Conservation (phyloP, 2,113 vertebrate genomes). For the Xiphophorus couchianus region DNA sequence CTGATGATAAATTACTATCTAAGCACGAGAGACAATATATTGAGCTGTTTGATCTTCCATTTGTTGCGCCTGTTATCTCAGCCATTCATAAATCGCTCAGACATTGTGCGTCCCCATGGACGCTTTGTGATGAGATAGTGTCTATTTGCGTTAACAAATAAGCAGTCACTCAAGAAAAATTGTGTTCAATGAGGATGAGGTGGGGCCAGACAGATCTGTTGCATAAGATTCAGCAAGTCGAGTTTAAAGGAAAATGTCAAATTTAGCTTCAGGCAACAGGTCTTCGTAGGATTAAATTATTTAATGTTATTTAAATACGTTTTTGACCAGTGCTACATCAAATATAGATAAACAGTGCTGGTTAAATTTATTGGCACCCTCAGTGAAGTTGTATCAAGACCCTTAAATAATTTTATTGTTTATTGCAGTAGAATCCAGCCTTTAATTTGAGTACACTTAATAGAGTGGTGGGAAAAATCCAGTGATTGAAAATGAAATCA, state of each 20-base stretch:
- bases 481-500: neutral
- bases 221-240: conserved; percentile 4
- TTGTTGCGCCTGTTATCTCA: conserved; percentile 58
- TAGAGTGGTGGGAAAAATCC: too few species aligned
- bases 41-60: conserved; percentile 54
- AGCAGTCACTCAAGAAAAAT: conserved; percentile 30
- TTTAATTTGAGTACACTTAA: neutral
- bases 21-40: conserved; percentile 51
- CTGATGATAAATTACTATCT: conserved; percentile 48
- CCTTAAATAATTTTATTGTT: neutral
- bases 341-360: neutral
- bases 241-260: conserved; percentile 18
- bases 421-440: neutral
- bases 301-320: neutral
- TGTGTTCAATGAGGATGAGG: conserved; percentile 20
- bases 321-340: neutral
- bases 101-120: conserved; percentile 31
- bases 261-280: conserved; percentile 5
- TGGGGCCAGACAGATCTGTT: conserved; percentile 10
- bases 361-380: neutral
- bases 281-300: neutral
- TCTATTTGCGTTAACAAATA: conserved; percentile 58
- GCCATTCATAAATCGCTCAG: conserved; percentile 59
- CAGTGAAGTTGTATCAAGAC: neutral
- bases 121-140: conserved; percentile 31